Evolutionary conservation across 2,113 vertebrate genomes (phyloP), one percentile per base, ranked within the genome.

Genomic region (Megaceryle torquata): DNA sequence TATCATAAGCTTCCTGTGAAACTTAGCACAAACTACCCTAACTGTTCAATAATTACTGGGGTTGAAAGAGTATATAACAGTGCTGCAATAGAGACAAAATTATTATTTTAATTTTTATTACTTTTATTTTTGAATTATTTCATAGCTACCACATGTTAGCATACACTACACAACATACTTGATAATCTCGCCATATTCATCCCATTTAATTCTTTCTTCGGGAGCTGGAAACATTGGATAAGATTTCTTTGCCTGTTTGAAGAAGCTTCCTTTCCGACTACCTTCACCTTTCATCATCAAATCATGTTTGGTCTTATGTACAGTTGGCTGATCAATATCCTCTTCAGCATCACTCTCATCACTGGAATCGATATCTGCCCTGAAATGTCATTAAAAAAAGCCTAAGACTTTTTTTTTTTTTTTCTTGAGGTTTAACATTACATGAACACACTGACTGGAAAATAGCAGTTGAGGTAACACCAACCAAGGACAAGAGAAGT

Each of bases 221-320:
- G 99, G 99, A 13, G 98, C 97, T 43, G 99, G 99, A 95, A 99
- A 99, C 99, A 99, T 99, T 4, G 99, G 99, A 31, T 99, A 99
- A 14, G 99, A 99, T 90, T 99, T 99, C 89, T 99, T 99, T 43
- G 99, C 99, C 94, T 99, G 99, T 97, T 99, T 99, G 98, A 99
- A 99, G 98, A 99, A 99, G 71, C 99, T 99, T 91, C 99, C 99
- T 95, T 99, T 99, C 10, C 99, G 98, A 93, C 97, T 99, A 4
- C 99, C 99, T 97, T 99, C 99, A 4, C 98, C 98, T 96, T 99
- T 99, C 99, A 99, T 99, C 99, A 99, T 99, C 96, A 99, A 97
- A 96, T 99, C 99, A 50, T 99, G 99, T 95, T 99, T 99, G 54
- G 98, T 98, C 97, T 99, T 99, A 72, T 99, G 98, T 6, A 97